These are phyloP conservation scores for Limenitis camilla DNA, from an alignment of 2,888 invertebrate species.

Conservation along the genomic window DNA sequence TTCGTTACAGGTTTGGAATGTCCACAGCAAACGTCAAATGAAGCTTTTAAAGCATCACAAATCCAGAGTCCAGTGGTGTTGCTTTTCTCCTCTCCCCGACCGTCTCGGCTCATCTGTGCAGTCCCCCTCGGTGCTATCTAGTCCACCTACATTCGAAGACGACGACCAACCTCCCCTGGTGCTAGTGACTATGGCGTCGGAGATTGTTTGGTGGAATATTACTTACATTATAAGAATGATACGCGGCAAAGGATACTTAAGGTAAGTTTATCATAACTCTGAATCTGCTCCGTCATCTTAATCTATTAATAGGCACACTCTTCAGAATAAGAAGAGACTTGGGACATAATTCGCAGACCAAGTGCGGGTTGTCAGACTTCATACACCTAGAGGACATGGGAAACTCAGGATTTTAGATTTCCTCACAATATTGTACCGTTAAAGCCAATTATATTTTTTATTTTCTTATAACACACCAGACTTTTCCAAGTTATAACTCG, in stretches of 20 bases:
- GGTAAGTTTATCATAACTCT: constrained; percentile 30
- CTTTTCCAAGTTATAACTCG: too few species aligned
- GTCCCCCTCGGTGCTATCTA: constrained; percentile 10
- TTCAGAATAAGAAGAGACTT: too few species aligned
- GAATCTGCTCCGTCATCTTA: too few species aligned
- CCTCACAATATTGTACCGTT: too few species aligned
- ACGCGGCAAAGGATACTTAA: constrained; percentile 38
- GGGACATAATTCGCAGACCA: too few species aligned
- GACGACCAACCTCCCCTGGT: constrained; percentile 60
- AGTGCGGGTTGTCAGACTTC: too few species aligned
- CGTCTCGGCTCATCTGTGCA: constrained; percentile 36
- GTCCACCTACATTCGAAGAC: constrained; percentile 25
- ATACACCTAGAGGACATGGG: too few species aligned
- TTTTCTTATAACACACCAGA: too few species aligned
- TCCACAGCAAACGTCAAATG: constrained; percentile 51
- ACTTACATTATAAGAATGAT: constrained; percentile 47
- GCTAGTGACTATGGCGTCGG: constrained; percentile 72
- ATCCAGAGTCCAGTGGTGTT: constrained; percentile 63
- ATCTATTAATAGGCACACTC: too few species aligned
- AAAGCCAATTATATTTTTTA: too few species aligned
- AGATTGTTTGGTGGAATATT: constrained; percentile 76
- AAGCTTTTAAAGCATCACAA: constrained; percentile 68
- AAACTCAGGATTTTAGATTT: too few species aligned
- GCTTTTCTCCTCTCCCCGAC: constrained; percentile 69
- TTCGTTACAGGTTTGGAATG: constrained; percentile 62